Percentiles rank a stretch among this genome's conserved stretches.
These are phyloP conservation scores for Stenichneumon culpator DNA, from an alignment of 2,888 invertebrate species.

Conservation along the genomic window DNA sequence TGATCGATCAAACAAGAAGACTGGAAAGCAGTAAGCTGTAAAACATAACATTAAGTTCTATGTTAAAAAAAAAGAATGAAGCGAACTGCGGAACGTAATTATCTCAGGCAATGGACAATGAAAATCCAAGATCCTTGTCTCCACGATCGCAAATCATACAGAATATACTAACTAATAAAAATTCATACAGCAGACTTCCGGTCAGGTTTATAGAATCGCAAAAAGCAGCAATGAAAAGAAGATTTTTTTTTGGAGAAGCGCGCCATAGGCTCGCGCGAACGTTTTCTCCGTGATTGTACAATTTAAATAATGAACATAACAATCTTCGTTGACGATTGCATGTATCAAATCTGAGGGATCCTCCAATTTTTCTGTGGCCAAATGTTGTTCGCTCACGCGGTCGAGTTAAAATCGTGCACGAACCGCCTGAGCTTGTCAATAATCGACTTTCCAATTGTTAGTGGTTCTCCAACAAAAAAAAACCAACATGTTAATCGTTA, in stretches of 20 bases:
- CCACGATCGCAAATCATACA: constrained; percentile 50
- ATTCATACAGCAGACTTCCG: constrained; percentile 63
- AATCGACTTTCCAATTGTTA: constrained; percentile 66
- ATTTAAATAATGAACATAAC: constrained; percentile 45
- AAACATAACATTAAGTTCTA: constrained; percentile 51
- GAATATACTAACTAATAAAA: constrained; percentile 35
- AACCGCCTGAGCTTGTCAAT: constrained; percentile 64
- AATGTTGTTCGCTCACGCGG: constrained; percentile 64
- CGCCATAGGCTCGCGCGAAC: neutral
- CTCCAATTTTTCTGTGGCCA: constrained; percentile 69
- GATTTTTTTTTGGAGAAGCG: constrained; percentile 13
- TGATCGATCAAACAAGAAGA: constrained; percentile 83
- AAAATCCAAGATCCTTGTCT: constrained; percentile 59
- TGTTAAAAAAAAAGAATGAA: constrained; percentile 45
- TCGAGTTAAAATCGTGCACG: constrained; percentile 64
- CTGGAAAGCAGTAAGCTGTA: constrained; percentile 80
- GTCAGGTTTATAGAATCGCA: constrained; percentile 59
- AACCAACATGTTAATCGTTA: constrained; percentile 61
- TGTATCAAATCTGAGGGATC: constrained; percentile 62
- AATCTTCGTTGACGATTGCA: constrained; percentile 54
- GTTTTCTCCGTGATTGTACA: constrained; percentile 60
- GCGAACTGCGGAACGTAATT: constrained; percentile 50
- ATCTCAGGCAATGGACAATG: constrained; percentile 60
- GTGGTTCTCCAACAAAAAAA: constrained; percentile 47
- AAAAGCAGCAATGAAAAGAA: constrained; percentile 28